Base-by-base conservation (phyloP, 2,888 invertebrate genomes). In the Lingula anatina region DNA sequence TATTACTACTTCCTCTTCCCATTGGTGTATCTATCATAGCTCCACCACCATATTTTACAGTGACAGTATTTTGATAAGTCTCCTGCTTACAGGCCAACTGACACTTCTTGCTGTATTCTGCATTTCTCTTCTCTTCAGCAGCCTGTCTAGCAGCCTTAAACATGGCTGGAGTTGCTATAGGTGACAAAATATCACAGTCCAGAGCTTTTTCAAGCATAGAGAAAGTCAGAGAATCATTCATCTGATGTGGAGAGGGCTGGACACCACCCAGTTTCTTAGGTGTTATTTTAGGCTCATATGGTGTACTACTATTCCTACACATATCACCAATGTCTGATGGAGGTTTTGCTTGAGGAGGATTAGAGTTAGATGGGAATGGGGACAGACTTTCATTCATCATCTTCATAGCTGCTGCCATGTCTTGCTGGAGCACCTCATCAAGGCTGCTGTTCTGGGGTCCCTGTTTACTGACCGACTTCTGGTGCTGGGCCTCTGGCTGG, bases 361-460 rank as follows among this genome's bases (percentile, higher is more conserved):
- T 7, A 21, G 5, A 20, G 5, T 18, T 12, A 20, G 7, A 20
- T 18, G 12, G 7, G 39, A 15, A 7, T 7, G 12, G 39, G 7
- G 12, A 39, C 39, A n/a, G n/a, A n/a, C n/a, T n/a, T n/a, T n/a
- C n/a, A n/a, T n/a, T n/a, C n/a, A n/a, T 60, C 59, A 61, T 56
- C 38, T 64, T 62, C 49, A 56, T 53, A 21, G 80, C 80, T 4
- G 86, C 81, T 2, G 89, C 89, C 56, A 90, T 83, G 78, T 90
- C 89, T 61, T 83, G 81, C 76, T 86, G 81, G 21, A 57, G 31
- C 24, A 53, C 39, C n/a, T 47, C 47, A 9, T 49, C 18, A n/a
- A n/a, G n/a, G n/a, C n/a, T n/a, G n/a, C n/a, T n/a, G n/a, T n/a
- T n/a, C n/a, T n/a, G n/a, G n/a, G n/a, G n/a, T n/a, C n/a, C n/a